Base-by-base conservation (phyloP, 2,113 vertebrate species). In the Rafetus swinhoei region DNA sequence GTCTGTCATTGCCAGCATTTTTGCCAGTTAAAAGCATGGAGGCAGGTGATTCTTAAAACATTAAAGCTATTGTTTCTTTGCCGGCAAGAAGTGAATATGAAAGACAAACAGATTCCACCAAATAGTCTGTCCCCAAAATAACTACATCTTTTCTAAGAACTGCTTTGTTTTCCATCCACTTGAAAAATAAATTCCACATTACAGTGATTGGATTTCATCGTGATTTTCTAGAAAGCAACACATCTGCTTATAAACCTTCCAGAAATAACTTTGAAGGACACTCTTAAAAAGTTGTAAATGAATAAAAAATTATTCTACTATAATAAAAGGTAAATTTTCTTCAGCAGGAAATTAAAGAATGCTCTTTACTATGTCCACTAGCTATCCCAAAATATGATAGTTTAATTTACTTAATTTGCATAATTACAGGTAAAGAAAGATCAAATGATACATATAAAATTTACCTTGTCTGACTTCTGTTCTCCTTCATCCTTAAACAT, bases 391-490 rank as follows among this genome's bases (percentile, higher is more conserved):
- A 22, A 85, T 4, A 87, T 13, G 14, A 19, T 10, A 69, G 11
- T n/a, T 53, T 4, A 3, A 53, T 82, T 89, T 39, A 10, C 9
- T 32, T 0, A 1, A 2, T 52, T 83, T 25, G 1, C 65, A 59
- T 12, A 45, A 13, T 4, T 2, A 14, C 29, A 84, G 39, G 39
- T 10, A 69, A 82, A 91, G 29, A 81, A 90, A 89, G 0, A 0
- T 0, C 7, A 0, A 1, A 5, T 2, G 18, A 81, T 56, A 57
- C 52, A 32, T 0, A 0, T 83, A 72, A 55, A 53, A 22, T 85
- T 96, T 96, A 99, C 99, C 99, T 99, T 98, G 88, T 99, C 98
- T 81, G 91, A 89, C 32, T 91, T 98, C 96, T 98, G 97, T 91
- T 93, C 97, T 45, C 95, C 94, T 94, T 99, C 98, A 72, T 99